These are phyloP conservation scores for Clinocottus analis DNA, from an alignment of 2,113 vertebrate species.

Conservation along the genomic window DNA sequence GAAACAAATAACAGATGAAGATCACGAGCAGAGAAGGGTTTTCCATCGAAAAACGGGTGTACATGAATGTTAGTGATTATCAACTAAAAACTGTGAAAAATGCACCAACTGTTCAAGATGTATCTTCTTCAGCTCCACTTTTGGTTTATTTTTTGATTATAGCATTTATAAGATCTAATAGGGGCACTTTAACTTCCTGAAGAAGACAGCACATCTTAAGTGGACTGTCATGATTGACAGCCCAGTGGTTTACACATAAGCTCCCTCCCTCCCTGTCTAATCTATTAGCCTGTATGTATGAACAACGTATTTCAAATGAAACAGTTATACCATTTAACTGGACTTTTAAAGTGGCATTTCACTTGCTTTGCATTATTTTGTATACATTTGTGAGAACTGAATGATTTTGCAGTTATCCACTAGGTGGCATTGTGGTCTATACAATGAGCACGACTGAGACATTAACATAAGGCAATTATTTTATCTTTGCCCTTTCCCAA, in stretches of 20 bases:
- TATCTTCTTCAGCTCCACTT: not conserved
- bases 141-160: not conserved
- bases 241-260: not conserved
- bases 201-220: no score
- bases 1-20: not conserved
- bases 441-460: not conserved
- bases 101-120: not conserved
- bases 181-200: not conserved
- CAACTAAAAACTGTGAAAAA: not conserved
- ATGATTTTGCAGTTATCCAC: conserved; percentile 38
- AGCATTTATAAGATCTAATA: not conserved
- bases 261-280: not conserved
- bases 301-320: not conserved
- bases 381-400: not conserved
- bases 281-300: not conserved
- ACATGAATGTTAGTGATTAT: not conserved
- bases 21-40: not conserved
- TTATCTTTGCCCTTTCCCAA: conserved; percentile 6
- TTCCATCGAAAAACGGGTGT: not conserved
- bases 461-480: not conserved
- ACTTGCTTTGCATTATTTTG: not conserved
- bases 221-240: not conserved
- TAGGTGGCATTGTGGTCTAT: conserved; percentile 69
- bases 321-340: not conserved
- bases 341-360: not conserved